Conservation (phyloP, 2,888 invertebrate species). For the Erebia palarica region DNA sequence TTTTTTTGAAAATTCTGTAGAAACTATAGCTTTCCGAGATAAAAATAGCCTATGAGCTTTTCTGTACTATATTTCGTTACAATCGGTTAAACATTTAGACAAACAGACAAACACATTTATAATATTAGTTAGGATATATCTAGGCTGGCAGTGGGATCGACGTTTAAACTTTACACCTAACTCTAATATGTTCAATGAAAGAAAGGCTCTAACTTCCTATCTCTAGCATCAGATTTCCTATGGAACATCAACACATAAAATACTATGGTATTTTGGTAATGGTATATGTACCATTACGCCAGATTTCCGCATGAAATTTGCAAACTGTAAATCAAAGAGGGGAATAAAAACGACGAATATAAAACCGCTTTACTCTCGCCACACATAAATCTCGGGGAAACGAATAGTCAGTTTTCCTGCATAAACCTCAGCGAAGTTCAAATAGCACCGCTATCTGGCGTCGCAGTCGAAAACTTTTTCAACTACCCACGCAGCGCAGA, state of each 20-base stretch:
- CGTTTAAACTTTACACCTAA: no score
- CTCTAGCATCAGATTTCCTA: neutral
- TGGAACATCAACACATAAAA: neutral
- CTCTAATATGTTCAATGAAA: no score
- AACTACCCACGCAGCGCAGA: constrained; percentile 53
- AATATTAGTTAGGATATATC: no score
- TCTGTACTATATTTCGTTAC: no score
- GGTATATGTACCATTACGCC: neutral
- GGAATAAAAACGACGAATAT: constrained; percentile 20
- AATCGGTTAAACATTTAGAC: no score
- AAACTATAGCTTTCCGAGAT: no score
- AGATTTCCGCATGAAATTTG: constrained; percentile 6
- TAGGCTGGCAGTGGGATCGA: no score
- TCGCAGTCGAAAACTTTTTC: constrained; percentile 70
- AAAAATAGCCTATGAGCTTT: no score
- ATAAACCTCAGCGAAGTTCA: constrained; percentile 47
- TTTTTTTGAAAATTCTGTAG: no score
- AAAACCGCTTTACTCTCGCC: constrained; percentile 24
- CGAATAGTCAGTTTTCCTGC: constrained; percentile 37
- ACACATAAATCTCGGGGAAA: constrained; percentile 33
- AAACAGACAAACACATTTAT: no score
- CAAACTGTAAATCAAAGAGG: constrained; percentile 13
- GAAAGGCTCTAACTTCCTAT: no score
- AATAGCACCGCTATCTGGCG: constrained; percentile 60
- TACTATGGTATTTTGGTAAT: no score